These are phyloP conservation scores for Myocastor coypus DNA, from an alignment of 2,113 vertebrate genomes.

Conservation along the genomic window DNA sequence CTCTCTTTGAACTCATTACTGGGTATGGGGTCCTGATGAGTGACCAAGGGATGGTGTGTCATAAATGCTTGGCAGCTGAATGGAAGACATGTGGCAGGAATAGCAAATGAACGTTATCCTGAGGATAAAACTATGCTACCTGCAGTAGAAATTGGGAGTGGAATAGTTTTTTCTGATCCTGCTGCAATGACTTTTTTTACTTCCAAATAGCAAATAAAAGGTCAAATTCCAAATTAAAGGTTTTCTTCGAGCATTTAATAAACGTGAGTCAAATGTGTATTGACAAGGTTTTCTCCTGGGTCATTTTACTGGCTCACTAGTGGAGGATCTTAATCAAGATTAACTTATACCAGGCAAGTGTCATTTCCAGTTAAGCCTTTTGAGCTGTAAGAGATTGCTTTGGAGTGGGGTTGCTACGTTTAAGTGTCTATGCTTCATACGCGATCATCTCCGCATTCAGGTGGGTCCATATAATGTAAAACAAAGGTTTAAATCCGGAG, in stretches of 20 bases:
- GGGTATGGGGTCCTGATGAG: background rate
- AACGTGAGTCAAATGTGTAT: background rate
- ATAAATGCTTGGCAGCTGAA: background rate
- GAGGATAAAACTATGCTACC: background rate
- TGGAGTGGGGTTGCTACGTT: background rate
- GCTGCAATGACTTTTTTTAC: background rate
- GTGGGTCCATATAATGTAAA: background rate
- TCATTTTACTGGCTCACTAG: background rate
- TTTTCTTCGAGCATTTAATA: background rate
- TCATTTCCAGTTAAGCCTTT: background rate
- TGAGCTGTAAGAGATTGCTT: background rate
- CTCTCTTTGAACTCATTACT: background rate
- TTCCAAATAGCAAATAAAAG: background rate
- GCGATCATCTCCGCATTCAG: background rate
- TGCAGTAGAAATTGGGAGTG: background rate
- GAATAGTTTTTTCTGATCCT: background rate
- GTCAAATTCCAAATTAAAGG: constrained; percentile 2
- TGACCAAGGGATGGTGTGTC: background rate
- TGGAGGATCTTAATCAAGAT: constrained; percentile 9
- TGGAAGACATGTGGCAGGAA: background rate
- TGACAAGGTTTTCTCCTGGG: background rate
- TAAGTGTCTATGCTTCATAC: background rate
- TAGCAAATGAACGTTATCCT: background rate
- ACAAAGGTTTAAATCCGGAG: background rate
- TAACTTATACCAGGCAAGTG: background rate